Conservation (phyloP, 1,140 invertebrate species). For the Tetragnatha versicolor region DNA sequence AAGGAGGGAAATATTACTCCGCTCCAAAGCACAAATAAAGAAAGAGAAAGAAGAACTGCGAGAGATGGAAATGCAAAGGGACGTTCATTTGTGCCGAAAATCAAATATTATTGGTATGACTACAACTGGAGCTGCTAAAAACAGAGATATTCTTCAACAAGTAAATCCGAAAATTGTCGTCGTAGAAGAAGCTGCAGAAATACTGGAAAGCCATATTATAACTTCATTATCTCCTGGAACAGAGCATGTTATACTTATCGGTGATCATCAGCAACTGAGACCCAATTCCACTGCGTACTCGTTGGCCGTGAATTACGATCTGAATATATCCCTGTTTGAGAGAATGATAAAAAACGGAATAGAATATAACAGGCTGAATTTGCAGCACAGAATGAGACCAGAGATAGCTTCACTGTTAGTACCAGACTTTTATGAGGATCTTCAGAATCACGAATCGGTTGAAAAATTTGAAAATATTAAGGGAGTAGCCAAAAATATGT, state of each 20-base stretch:
- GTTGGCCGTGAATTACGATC: slow-evolving; percentile 61
- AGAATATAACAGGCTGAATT: slow-evolving; percentile 20
- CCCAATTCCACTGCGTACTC: slow-evolving; percentile 64
- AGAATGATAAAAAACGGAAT: slow-evolving; percentile 57
- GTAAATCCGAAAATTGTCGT: slow-evolving; percentile 73
- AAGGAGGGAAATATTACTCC: neutral
- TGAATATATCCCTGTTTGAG: slow-evolving; percentile 63
- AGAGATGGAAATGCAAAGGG: neutral
- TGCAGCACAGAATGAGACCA: slow-evolving; percentile 57
- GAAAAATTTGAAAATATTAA: slow-evolving; percentile 25
- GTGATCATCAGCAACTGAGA: slow-evolving; percentile 68
- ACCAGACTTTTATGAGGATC: slow-evolving; percentile 50
- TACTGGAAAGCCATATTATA: slow-evolving; percentile 78
- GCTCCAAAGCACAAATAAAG: neutral
- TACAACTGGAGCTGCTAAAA: slow-evolving; percentile 76
- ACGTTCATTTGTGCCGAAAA: neutral
- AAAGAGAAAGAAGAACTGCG: neutral
- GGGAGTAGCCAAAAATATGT: slow-evolving; percentile 32
- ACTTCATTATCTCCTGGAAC: slow-evolving; percentile 75
- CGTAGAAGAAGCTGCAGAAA: slow-evolving; percentile 87
- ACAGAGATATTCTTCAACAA: slow-evolving; percentile 70
- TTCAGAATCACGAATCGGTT: slow-evolving; percentile 37
- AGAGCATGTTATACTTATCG: slow-evolving; percentile 83
- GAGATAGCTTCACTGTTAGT: slow-evolving; percentile 46
- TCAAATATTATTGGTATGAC: slow-evolving; percentile 74